A percentile compares a stretch with the other conserved stretches of the same genome.
These are phyloP conservation scores for Sebastolobus altivelis DNA, from an alignment of 2,797 vertebrate genomes.

Conservation along the genomic window DNA sequence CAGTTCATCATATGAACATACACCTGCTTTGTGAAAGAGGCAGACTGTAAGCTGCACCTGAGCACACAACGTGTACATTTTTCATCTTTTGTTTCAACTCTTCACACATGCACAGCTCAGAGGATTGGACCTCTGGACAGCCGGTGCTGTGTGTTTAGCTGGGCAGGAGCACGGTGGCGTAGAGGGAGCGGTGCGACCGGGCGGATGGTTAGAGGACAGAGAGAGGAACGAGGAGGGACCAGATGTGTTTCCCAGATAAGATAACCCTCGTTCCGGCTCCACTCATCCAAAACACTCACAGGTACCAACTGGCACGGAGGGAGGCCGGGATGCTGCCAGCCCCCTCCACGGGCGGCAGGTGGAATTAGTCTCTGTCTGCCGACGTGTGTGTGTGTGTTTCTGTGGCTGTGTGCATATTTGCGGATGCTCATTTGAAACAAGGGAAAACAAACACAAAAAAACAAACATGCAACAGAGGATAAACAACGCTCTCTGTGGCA, in stretches of 20 bases:
- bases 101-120: constrained; percentile 58
- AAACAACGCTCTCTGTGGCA: constrained; percentile 19
- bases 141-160: constrained; percentile 42
- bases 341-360: constrained; percentile 59
- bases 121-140: constrained; percentile 55
- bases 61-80: constrained; percentile 56
- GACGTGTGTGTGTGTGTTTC: constrained; percentile 25
- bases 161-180: constrained; percentile 24
- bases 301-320: constrained; percentile 67
- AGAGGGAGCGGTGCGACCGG: constrained; percentile 1
- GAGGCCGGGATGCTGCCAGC: constrained; percentile 51
- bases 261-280: constrained; percentile 69
- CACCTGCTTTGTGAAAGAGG: constrained; percentile 56
- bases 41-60: constrained; percentile 63
- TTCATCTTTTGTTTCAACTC: constrained; percentile 69
- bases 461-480: constrained; percentile 21
- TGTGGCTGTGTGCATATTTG: constrained; percentile 31
- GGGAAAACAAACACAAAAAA: constrained; percentile 43
- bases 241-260: constrained; percentile 84
- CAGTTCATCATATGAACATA: constrained; percentile 64
- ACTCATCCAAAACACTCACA: constrained; percentile 75
- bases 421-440: constrained; percentile 32
- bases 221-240: constrained; percentile 56
- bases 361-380: constrained; percentile 66
- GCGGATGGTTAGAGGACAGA: constrained; percentile 52